These are phyloP conservation scores for Patella ulyssiponensis DNA, from an alignment of 2,888 invertebrate genomes.

Conservation along the genomic window DNA sequence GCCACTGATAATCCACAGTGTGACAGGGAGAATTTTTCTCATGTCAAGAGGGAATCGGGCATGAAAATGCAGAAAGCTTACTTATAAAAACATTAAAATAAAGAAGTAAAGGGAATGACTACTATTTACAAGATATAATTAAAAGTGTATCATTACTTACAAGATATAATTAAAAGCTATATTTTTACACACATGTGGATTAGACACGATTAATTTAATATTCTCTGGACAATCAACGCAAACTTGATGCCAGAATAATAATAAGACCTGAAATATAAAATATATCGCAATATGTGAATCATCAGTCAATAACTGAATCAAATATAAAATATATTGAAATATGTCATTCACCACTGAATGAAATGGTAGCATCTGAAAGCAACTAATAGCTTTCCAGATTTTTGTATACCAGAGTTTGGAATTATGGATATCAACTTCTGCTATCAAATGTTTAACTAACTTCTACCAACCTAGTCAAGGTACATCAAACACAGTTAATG, in stretches of 20 bases:
- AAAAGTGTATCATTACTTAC: conserved; percentile 75
- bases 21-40: no score
- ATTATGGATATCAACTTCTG: no score
- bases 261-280: conserved; percentile 77
- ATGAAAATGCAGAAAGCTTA: neutral
- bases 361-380: neutral
- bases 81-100: neutral
- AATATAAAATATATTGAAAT: neutral
- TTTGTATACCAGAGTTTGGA: no score
- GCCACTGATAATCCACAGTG: neutral
- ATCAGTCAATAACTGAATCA: neutral
- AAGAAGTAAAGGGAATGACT: neutral
- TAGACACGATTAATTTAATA: conserved; percentile 88
- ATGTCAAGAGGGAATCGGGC: neutral
- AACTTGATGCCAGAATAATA: conserved; percentile 94
- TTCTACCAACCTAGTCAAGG: neutral
- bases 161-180: conserved; percentile 96
- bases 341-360: neutral
- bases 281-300: neutral
- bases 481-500: neutral
- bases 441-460: no score
- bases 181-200: conserved; percentile 90
- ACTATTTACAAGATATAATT: neutral
- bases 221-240: conserved; percentile 94
- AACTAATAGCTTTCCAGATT: no score